Evolutionary conservation across 2,888 invertebrate genomes (phyloP), one percentile per base, ranked within the genome.

Genomic region (Drosophila koepferae): DNA sequence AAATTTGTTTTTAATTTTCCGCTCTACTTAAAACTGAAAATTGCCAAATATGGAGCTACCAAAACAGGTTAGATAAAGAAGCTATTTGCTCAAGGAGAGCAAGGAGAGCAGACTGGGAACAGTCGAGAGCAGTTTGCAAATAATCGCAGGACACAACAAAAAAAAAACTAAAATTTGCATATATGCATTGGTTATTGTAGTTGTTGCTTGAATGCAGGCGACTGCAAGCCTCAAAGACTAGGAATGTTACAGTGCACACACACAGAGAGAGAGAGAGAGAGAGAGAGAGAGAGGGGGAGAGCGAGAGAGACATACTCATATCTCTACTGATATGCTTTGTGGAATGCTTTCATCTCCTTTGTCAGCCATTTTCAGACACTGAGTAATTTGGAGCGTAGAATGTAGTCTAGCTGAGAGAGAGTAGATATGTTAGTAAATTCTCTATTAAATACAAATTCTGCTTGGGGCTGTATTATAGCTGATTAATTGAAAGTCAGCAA

Each of bases 1-100:
- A 81, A 90, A 86, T 89, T 86, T 89, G 85, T 86, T 89, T 90
- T 89, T 90, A 89, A 87, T 87, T 87, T 87, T 90, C 80, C 90
- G 90, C 89, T 87, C 86, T 90, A 77, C 85, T 87, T 87, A 80
- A 77, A 84, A 74, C 74, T 71, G 88, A 88, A 90, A 89, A 90
- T 85, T 88, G 75, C 74, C 65, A 56, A 48, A 40, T 38, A 77
- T 55, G 28, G 61, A 60, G 40, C 66, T 48, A 65, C 44, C 34
- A 67, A 60, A 80, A 69, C 61, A 86, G 72, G 69, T 69, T 86
- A 82, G 90, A 82, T 87, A 89, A 87, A 82, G 88, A 76, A 87
- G 70, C 82, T 82, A 80, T 82, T 87, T 82, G 74, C 85, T 18
- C 40, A 14, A 8, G 23, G 12, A 2, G 8, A 38, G 16, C 2